Evolutionary conservation across 2,113 vertebrate genomes (phyloP).

Genomic region (Pseudopipra pipra): DNA sequence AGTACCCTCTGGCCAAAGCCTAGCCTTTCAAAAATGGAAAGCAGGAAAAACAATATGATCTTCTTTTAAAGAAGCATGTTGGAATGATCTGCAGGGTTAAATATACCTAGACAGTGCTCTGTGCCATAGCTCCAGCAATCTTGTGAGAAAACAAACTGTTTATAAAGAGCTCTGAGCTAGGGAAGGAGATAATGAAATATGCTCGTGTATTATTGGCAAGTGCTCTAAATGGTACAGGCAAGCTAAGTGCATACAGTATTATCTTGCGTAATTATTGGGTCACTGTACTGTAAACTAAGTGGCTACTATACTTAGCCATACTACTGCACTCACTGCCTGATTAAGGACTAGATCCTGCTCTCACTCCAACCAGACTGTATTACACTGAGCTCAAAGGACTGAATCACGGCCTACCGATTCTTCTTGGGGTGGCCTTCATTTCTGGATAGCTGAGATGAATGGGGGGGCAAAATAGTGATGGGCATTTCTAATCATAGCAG

Average conservation of each 20-base stretch:
- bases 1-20: slow-evolving; percentile 66
- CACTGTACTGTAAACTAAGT: slow-evolving; percentile 66
- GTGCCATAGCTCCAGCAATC: slow-evolving; percentile 27
- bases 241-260: slow-evolving; percentile 71
- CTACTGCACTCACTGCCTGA: slow-evolving; percentile 9
- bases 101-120: slow-evolving; percentile 68
- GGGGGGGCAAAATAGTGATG: fast-evolving
- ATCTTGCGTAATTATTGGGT: slow-evolving; percentile 72
- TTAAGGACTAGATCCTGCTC: not conserved
- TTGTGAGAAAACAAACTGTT: slow-evolving; percentile 50
- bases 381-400: not conserved
- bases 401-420: not conserved
- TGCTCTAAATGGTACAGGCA: slow-evolving; percentile 34
- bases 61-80: slow-evolving; percentile 67
- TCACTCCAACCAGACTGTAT: not conserved
- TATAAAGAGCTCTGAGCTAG: slow-evolving; percentile 29
- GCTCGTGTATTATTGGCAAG: slow-evolving; percentile 60
- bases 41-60: slow-evolving; percentile 74
- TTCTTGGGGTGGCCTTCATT: not conserved
- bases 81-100: slow-evolving; percentile 65
- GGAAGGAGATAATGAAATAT: slow-evolving; percentile 66
- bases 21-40: slow-evolving; percentile 73
- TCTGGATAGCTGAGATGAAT: not conserved
- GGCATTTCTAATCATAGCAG: not conserved
- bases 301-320: slow-evolving; percentile 63